Conservation (phyloP, 2,797 vertebrate genomes). For the Lates japonicus region DNA sequence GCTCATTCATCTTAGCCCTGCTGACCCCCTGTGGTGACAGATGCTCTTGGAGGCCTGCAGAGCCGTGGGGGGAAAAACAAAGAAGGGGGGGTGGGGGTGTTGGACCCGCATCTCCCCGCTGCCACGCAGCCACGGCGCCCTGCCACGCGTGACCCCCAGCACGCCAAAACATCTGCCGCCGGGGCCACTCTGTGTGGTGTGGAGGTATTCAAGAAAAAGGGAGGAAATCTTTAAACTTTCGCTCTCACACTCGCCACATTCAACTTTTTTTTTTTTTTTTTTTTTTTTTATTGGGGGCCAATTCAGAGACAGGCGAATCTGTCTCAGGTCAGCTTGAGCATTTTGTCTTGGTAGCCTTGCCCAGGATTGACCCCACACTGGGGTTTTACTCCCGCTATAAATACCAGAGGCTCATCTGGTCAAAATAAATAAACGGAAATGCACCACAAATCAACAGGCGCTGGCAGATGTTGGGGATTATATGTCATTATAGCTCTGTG, state of each 20-base stretch:
- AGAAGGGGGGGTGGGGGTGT: constrained; percentile 72
- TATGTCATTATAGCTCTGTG: constrained; percentile 49
- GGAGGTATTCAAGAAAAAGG: constrained; percentile 39
- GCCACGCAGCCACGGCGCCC: constrained; percentile 80
- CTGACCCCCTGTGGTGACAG: constrained; percentile 94
- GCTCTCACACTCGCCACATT: constrained; percentile 55
- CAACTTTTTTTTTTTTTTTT: constrained; percentile 77
- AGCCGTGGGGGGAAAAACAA: constrained; percentile 81
- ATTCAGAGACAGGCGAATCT: constrained; percentile 74
- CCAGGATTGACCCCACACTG: constrained; percentile 79
- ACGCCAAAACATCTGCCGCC: constrained; percentile 46
- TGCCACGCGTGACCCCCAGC: constrained; percentile 81
- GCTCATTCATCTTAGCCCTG: constrained; percentile 96
- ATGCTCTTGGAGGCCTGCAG: constrained; percentile 92
- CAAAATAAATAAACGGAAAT: constrained; percentile 84
- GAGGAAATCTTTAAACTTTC: constrained; percentile 26
- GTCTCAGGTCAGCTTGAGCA: constrained; percentile 80
- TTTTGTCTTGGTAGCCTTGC: constrained; percentile 78
- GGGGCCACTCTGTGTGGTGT: constrained; percentile 41
- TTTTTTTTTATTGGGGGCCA: constrained; percentile 76
- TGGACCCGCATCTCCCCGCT: constrained; percentile 82
- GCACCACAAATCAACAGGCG: constrained; percentile 74
- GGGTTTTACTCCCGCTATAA: constrained; percentile 83
- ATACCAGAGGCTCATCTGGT: constrained; percentile 85
- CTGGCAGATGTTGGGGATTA: constrained; percentile 74